phyloP scores from a whole-genome alignment of 2,113 vertebrate species.

The Phrynosoma blainvillii region DNA sequence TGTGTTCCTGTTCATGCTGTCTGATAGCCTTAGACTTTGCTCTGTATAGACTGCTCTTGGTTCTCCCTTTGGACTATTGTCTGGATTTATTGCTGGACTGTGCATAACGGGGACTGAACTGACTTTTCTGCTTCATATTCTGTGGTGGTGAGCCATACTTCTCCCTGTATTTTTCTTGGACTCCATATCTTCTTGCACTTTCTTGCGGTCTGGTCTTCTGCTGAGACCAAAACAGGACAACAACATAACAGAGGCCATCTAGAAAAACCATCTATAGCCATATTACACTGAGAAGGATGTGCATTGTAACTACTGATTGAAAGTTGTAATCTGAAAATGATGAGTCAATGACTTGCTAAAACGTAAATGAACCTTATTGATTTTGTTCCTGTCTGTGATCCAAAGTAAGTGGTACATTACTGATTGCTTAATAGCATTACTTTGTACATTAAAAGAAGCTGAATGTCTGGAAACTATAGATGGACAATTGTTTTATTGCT shows the following conservation, averaged over 20 bases:
- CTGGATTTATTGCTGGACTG: too few relatives aligned
- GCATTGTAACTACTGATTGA: conserved; percentile 35
- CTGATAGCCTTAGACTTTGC: too few relatives aligned
- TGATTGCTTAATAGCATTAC: conserved; percentile 57
- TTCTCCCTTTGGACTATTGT: too few relatives aligned
- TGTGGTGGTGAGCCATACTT: too few relatives aligned
- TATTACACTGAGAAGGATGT: neutral
- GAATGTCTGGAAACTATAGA: conserved; percentile 67
- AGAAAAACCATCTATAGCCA: neutral
- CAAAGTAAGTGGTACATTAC: conserved; percentile 55
- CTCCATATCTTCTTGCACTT: too few relatives aligned
- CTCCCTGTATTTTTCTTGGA: too few relatives aligned
- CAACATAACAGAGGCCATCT: neutral
- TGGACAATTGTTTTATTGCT: conserved; percentile 72
- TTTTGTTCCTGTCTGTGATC: conserved; percentile 70
- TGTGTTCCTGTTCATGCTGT: too few relatives aligned
- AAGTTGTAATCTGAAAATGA: conserved; percentile 59
- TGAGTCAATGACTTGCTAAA: conserved; percentile 65
- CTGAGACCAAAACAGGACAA: too few relatives aligned
- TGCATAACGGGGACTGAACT: too few relatives aligned
- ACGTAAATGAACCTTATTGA: conserved; percentile 70
- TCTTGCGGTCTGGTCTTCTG: too few relatives aligned
- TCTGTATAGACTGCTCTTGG: too few relatives aligned
- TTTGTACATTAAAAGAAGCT: conserved; percentile 51
- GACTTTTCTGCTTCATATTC: too few relatives aligned